These are phyloP conservation scores for Pteronotus mesoamericanus DNA, from an alignment of 2,797 vertebrate species.

Conservation along the genomic window DNA sequence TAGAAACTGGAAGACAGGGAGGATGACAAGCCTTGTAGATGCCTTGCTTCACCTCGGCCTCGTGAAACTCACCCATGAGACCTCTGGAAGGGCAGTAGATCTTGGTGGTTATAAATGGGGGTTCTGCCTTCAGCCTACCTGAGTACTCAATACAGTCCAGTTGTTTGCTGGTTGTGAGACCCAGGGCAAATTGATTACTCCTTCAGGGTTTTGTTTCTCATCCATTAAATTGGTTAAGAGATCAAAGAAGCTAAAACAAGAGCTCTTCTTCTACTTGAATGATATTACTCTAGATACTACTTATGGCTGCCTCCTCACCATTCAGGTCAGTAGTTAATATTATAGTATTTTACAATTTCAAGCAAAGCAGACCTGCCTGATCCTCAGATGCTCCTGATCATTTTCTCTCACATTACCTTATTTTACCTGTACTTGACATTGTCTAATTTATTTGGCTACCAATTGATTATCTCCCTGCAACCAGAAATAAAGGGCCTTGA, in stretches of 20 bases:
- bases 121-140: background rate
- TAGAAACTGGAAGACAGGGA: background rate
- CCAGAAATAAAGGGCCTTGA: background rate
- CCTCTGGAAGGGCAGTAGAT: background rate
- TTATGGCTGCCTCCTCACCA: background rate
- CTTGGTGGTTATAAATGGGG: background rate
- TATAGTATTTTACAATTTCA: background rate
- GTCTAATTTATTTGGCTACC: constrained; percentile 2
- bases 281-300: background rate
- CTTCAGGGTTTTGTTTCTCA: background rate
- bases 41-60: background rate
- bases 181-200: background rate
- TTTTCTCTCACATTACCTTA: background rate
- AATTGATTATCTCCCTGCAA: background rate
- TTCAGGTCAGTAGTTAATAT: background rate
- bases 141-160: background rate
- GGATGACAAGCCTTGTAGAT: background rate
- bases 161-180: background rate
- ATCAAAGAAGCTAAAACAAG: background rate
- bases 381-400: too few species aligned
- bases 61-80: too few species aligned
- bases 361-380: background rate
- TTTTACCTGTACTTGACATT: background rate
- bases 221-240: background rate
- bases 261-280: background rate